A percentile compares a stretch with the other conserved stretches of the same genome.
These are phyloP conservation scores for Enteromius afrohamiltoni DNA, from an alignment of 2,797 vertebrate genomes.

Conservation along the genomic window DNA sequence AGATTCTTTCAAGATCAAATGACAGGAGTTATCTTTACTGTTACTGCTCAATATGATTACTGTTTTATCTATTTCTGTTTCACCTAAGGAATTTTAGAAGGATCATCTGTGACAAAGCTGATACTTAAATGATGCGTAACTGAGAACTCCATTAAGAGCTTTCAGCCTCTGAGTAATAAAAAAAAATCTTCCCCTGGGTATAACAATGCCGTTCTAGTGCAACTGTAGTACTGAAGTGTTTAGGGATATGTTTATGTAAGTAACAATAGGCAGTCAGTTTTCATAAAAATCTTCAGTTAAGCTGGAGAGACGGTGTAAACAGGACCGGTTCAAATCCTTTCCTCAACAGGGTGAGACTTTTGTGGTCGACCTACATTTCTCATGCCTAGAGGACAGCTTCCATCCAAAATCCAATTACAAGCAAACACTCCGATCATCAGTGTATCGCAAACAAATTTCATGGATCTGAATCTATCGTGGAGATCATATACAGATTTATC, in stretches of 20 bases:
- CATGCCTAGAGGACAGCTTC: conserved; percentile 29
- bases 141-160: conserved; percentile 5
- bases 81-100: background rate
- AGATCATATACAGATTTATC: background rate
- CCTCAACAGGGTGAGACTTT: conserved; percentile 25
- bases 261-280: background rate
- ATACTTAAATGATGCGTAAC: conserved; percentile 25
- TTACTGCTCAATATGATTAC: background rate
- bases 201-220: background rate
- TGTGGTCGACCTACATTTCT: conserved; percentile 44
- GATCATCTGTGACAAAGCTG: background rate
- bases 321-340: conserved; percentile 6
- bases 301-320: background rate
- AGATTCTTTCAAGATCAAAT: background rate
- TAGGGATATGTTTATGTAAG: conserved; percentile 9
- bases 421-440: conserved; percentile 11
- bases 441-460: conserved; percentile 4
- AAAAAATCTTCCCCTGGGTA: conserved; percentile 8
- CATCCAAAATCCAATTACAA: conserved; percentile 51
- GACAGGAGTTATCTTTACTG: background rate
- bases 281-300: conserved; percentile 3
- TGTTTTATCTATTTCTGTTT: background rate
- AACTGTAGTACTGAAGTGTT: background rate
- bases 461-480: background rate
- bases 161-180: background rate